Evolutionary conservation across 1,140 invertebrate species (phyloP).

Genomic region (Armadillidium nasatum): DNA sequence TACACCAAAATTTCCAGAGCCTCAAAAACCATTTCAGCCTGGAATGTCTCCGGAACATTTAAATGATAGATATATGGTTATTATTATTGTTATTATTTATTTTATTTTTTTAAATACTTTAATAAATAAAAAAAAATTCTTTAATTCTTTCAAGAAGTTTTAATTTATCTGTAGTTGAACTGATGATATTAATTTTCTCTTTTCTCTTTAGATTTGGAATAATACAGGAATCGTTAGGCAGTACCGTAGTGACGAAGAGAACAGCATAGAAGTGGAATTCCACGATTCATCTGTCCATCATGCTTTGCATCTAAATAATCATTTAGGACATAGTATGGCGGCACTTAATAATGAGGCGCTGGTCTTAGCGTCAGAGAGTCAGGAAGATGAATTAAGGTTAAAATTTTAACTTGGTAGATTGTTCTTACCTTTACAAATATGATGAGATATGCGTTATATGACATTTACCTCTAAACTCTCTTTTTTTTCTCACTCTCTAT

Average conservation of each 20-base stretch:
- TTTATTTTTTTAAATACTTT: too few relatives aligned
- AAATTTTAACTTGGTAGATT: not conserved
- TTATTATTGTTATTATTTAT: slow-evolving; percentile 55
- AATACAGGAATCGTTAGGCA: slow-evolving; percentile 72
- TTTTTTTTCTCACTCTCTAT: too few relatives aligned
- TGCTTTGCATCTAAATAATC: slow-evolving; percentile 80
- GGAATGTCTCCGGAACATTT: slow-evolving; percentile 79
- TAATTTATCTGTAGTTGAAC: too few relatives aligned
- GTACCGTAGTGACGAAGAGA: slow-evolving; percentile 64
- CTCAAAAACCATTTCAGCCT: slow-evolving; percentile 81
- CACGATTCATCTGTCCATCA: slow-evolving; percentile 87
- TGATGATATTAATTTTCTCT: too few relatives aligned
- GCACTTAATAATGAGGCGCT: slow-evolving; percentile 72
- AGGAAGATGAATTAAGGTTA: slow-evolving; percentile 55
- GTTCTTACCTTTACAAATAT: not conserved
- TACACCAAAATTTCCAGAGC: slow-evolving; percentile 47
- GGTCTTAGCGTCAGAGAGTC: slow-evolving; percentile 65
- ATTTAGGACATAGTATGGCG: slow-evolving; percentile 71
- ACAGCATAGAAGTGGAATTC: slow-evolving; percentile 88
- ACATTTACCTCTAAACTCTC: not conserved
- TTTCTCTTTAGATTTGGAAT: slow-evolving; percentile 72
- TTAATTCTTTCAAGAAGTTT: too few relatives aligned
- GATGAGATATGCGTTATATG: slow-evolving; percentile 44
- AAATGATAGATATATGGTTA: slow-evolving; percentile 63
- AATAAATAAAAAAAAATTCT: too few relatives aligned